A percentile compares a stretch with the other conserved stretches of the same genome.
Conservation (phyloP, 2,113 vertebrate genomes). For the Mirza zaza region DNA sequence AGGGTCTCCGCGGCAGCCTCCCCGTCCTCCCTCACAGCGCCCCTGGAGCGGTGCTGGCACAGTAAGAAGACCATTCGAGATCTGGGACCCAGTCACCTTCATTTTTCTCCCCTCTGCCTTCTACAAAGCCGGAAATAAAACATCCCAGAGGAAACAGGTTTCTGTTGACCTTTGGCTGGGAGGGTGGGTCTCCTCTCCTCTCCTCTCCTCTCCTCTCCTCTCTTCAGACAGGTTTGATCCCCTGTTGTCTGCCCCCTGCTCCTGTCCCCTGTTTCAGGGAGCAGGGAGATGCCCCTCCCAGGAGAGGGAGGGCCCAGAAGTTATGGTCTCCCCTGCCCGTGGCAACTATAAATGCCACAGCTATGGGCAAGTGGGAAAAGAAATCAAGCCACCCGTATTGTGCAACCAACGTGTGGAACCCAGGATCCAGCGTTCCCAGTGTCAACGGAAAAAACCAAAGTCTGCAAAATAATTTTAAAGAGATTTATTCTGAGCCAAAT, state of each 20-base stretch:
- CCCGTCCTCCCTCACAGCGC: background rate
- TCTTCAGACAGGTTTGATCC: background rate
- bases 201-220: too few relatives aligned
- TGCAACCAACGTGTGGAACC: background rate
- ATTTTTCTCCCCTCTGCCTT: background rate
- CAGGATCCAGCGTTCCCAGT: background rate
- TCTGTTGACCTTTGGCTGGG: background rate
- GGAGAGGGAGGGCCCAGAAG: background rate
- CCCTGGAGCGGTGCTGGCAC: background rate
- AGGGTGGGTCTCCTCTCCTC: background rate
- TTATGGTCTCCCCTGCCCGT: background rate
- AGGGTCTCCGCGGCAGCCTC: background rate
- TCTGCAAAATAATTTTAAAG: too few relatives aligned
- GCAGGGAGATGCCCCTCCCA: background rate
- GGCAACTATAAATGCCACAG: background rate
- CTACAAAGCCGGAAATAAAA: background rate
- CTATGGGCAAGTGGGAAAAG: background rate
- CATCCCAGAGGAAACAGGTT: background rate
- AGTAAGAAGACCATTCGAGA: background rate
- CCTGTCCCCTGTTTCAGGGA: background rate
- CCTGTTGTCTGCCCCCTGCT: background rate
- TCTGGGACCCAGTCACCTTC: background rate
- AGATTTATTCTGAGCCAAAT: too few relatives aligned
- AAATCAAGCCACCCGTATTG: background rate
- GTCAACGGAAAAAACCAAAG: too few relatives aligned